Percentiles rank a stretch among this genome's conserved stretches.
Conservation (phyloP, 2,888 invertebrate species). For the Brassicogethes aeneus region DNA sequence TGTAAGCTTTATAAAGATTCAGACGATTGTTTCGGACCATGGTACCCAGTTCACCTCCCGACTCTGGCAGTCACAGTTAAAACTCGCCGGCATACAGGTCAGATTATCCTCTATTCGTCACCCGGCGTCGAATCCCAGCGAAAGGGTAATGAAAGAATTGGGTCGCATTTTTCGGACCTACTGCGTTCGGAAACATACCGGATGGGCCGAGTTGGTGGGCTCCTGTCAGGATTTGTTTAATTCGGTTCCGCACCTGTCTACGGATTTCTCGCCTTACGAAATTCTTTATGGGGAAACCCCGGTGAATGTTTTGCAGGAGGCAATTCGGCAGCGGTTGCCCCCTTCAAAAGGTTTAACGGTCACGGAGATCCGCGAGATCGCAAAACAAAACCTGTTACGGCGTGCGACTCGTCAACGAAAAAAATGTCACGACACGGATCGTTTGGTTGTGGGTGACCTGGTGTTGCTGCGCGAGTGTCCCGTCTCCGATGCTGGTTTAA, state of each 20-base stretch:
- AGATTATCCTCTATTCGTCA: no score
- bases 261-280: constrained; percentile 7
- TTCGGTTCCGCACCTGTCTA: constrained; percentile 9
- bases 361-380: no score
- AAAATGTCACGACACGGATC: neutral
- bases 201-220: constrained; percentile 3
- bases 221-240: no score
- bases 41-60: constrained; percentile 6
- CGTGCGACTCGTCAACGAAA: neutral
- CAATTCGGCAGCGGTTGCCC: no score
- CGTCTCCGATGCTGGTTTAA: neutral
- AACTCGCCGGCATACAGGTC: neutral
- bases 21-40: neutral
- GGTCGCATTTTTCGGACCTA: constrained; percentile 6
- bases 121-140: constrained; percentile 5
- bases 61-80: constrained; percentile 10
- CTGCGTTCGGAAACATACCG: neutral
- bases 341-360: no score
- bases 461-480: constrained; percentile 1
- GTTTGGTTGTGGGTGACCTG: neutral
- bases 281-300: constrained; percentile 7
- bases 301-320: no score
- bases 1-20: neutral
- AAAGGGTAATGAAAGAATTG: constrained; percentile 4
- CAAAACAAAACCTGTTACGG: no score